Evolutionary conservation across 2,888 invertebrate species (phyloP).

Genomic region (Troides oblongomaculatus): DNA sequence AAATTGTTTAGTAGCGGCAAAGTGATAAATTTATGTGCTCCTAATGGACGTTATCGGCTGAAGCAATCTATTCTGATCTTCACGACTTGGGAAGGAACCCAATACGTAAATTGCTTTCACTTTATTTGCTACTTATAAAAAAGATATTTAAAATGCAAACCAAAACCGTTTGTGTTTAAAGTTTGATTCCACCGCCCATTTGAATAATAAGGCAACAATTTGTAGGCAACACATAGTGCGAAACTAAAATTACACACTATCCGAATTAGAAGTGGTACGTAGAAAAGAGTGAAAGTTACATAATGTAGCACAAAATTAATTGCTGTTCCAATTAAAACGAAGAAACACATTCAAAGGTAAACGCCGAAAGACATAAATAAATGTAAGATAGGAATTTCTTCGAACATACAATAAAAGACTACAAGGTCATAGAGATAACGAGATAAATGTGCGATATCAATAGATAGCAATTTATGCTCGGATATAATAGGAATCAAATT

Average conservation of each 20-base stretch:
- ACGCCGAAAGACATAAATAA: not conserved
- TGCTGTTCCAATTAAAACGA: conserved; percentile 21
- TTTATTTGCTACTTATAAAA: not conserved
- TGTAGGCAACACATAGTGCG: conserved; percentile 16
- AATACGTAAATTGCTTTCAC: not conserved
- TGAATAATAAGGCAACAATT: conserved; percentile 13
- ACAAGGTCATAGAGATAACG: conserved; percentile 24
- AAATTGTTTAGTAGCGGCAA: conserved; percentile 6
- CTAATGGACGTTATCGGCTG: conserved; percentile 7
- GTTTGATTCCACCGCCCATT: not conserved
- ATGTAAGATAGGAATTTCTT: conserved; percentile 25
- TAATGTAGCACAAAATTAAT: conserved; percentile 27
- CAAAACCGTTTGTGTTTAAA: not conserved
- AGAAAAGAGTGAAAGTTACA: conserved; percentile 28
- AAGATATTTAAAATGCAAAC: not conserved
- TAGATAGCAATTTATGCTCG: conserved; percentile 42
- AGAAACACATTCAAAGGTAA: conserved; percentile 10
- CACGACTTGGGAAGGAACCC: too few relatives aligned
- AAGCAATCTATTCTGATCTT: not conserved
- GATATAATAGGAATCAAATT: conserved; percentile 42
- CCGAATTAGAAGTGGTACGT: conserved; percentile 20
- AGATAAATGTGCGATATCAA: conserved; percentile 46
- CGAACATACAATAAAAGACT: conserved; percentile 16
- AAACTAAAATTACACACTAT: conserved; percentile 15
- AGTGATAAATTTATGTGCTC: conserved; percentile 2